Conservation (phyloP, 2,797 vertebrate species). For the Chrosomus eos region DNA sequence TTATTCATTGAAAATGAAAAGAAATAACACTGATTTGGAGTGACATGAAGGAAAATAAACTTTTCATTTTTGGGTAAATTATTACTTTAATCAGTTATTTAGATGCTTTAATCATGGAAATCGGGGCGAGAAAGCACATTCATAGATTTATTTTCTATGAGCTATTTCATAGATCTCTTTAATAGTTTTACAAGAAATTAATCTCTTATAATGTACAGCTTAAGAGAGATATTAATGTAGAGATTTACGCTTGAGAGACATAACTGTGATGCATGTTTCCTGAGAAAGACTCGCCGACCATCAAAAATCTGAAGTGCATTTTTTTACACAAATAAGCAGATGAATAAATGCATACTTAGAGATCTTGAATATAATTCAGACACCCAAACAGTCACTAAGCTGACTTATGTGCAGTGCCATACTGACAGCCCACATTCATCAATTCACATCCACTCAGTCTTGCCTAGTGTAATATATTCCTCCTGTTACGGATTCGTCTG, state of each 20-base stretch:
- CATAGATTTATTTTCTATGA: slow-evolving; percentile 3
- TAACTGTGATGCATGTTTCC: slow-evolving; percentile 6
- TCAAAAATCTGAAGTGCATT: slow-evolving; percentile 46
- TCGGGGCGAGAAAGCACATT: not conserved
- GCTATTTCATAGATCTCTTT: slow-evolving; percentile 8
- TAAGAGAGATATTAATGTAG: slow-evolving; percentile 33
- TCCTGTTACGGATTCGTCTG: slow-evolving; percentile 17
- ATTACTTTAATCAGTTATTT: slow-evolving; percentile 12
- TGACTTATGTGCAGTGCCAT: slow-evolving; percentile 55
- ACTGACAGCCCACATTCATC: slow-evolving; percentile 58
- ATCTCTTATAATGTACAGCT: not conserved
- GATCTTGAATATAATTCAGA: slow-evolving; percentile 54
- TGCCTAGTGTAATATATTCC: slow-evolving; percentile 43
- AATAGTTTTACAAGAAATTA: not conserved
- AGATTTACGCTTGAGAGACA: slow-evolving; percentile 23
- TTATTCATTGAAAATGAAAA: not conserved
- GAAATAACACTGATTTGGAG: not conserved
- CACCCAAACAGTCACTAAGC: slow-evolving; percentile 51
- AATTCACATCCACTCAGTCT: slow-evolving; percentile 46
- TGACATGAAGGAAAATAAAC: not conserved
- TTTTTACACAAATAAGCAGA: slow-evolving; percentile 53
- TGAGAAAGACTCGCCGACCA: slow-evolving; percentile 4
- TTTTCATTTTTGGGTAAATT: not conserved
- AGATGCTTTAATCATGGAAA: not conserved
- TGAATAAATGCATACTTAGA: slow-evolving; percentile 59